Evolutionary conservation across 2,113 vertebrate genomes (phyloP), one percentile per base, ranked within the genome.

Genomic region (Oncorhynchus gorbuscha): DNA sequence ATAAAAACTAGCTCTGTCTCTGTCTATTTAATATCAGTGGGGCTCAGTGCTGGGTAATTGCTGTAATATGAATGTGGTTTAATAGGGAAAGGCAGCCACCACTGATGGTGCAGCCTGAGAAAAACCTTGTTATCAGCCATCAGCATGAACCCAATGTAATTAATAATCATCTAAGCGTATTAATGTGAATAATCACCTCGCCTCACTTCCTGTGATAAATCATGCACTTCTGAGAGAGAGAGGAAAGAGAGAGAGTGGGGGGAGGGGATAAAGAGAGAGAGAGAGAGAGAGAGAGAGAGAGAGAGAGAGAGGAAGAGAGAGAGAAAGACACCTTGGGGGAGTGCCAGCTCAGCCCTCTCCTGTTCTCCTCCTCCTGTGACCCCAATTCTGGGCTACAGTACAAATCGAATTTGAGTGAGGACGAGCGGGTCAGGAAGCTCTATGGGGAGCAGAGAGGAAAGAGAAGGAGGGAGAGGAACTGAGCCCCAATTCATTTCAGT

Each of bases 301-400:
- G 5, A 80, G 12, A 59, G 13, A 55, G 20, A 28, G 14, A 76
- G 48, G 32, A 5, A 71, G 68, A 65, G 14, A 22, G 30, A 79
- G 5, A 76, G 5, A 70, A 12, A 71, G 68, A 65, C 14, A 22
- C 68, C 28, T 74, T 45, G 12, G 73, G n/a, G 73, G 49, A 58
- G 30, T 12, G 26, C 66, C 74, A 30, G 26, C 51, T 24, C 45
- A 5, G 16, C 64, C 39, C 45, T 49, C 18, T n/a, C 69, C 13
- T 24, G 8, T 58, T 18, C 35, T 48, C 22, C 70, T 51, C 45
- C 20, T 72, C 20, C 49, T 28, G 26, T 67, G 76, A 72, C 70
- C 70, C 62, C 70, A 72, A 73, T 78, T 78, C 30, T 14, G 49
- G 35, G 55, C 67, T 30, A 8, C 55, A 11, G 30, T 70, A 6